These are phyloP conservation scores for Oedothorax gibbosus DNA, from an alignment of 1,140 invertebrate genomes.

Conservation along the genomic window DNA sequence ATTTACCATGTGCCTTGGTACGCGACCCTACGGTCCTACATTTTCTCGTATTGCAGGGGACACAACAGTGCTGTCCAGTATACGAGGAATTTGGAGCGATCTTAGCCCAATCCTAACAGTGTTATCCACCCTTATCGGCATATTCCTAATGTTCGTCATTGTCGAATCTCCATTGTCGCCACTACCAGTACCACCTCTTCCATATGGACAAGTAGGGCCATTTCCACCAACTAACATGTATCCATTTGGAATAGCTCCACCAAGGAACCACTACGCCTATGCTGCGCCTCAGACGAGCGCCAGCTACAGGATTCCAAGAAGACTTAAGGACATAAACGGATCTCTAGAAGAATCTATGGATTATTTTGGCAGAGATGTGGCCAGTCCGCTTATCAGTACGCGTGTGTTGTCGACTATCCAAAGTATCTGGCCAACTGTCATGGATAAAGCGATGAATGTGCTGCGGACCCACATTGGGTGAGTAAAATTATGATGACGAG, in stretches of 20 bases:
- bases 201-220: constrained; percentile 46
- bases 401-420: neutral
- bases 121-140: constrained; percentile 47
- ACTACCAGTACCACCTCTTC: constrained; percentile 56
- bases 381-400: neutral
- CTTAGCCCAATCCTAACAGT: constrained; percentile 52
- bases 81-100: constrained; percentile 46
- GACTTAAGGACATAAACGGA: neutral
- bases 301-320: constrained; percentile 45
- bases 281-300: constrained; percentile 16
- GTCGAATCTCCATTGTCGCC: constrained; percentile 54
- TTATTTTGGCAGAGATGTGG: neutral
- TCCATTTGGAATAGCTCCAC: constrained; percentile 52
- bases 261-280: constrained; percentile 25
- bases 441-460: too few relatives aligned
- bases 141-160: constrained; percentile 46
- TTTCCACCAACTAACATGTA: constrained; percentile 54
- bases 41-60: constrained; percentile 58
- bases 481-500: too few relatives aligned
- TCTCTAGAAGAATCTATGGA: constrained; percentile 6
- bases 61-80: constrained; percentile 47
- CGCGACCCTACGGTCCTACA: constrained; percentile 32
- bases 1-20: neutral
- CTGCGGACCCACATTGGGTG: too few relatives aligned
- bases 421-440: neutral